Evolutionary conservation across 2,113 vertebrate genomes (phyloP).

Genomic region (Elgaria multicarinata): DNA sequence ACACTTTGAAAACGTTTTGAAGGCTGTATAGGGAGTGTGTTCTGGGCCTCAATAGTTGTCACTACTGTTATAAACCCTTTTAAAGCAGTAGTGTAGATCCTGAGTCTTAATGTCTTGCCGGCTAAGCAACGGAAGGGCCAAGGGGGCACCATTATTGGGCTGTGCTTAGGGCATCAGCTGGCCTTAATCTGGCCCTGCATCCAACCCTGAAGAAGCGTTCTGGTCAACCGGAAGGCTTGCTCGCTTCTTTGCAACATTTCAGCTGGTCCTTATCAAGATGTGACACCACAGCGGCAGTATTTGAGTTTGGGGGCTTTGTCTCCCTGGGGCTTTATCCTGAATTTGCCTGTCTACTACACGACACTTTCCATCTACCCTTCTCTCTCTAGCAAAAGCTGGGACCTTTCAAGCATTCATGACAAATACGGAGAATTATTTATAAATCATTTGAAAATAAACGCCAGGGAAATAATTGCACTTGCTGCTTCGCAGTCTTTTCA

Average conservation of each 20-base stretch:
- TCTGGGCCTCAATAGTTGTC: too few relatives aligned
- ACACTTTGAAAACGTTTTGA: too few relatives aligned
- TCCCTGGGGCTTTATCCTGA: not conserved
- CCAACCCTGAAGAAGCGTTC: not conserved
- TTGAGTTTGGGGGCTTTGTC: not conserved
- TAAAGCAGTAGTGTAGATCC: too few relatives aligned
- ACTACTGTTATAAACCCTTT: too few relatives aligned
- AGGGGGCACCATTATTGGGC: too few relatives aligned
- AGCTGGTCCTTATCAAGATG: not conserved
- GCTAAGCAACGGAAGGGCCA: too few relatives aligned
- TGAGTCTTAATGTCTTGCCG: too few relatives aligned
- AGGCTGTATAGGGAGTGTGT: too few relatives aligned
- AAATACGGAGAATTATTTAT: slow-evolving; percentile 33
- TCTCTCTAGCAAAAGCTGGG: not conserved
- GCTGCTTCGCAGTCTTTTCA: slow-evolving; percentile 25
- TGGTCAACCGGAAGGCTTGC: not conserved
- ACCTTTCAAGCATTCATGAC: not conserved
- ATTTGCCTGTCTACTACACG: not conserved
- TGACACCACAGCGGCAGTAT: not conserved
- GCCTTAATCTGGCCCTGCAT: too few relatives aligned
- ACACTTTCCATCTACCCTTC: not conserved
- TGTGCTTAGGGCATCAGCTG: too few relatives aligned
- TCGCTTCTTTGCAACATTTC: not conserved
- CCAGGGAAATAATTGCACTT: slow-evolving; percentile 15
- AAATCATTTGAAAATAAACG: slow-evolving; percentile 42